Conservation (phyloP, 2,113 vertebrate species). For the Thamnophis sirtalis region DNA sequence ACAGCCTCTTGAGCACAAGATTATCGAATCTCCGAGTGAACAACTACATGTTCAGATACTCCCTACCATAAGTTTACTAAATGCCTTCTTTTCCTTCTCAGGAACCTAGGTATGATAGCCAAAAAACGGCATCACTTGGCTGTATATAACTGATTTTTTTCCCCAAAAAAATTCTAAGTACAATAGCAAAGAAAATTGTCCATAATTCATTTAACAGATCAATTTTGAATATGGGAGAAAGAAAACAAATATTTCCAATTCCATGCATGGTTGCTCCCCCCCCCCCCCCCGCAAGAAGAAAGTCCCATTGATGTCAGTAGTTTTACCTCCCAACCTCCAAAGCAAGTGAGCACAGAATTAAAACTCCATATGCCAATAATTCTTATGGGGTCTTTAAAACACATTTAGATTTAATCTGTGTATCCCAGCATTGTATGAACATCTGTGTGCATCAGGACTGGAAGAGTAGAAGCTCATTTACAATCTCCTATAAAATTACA, state of each 20-base stretch:
- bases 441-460: conserved; percentile 33
- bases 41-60: not conserved
- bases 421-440: conserved; percentile 23
- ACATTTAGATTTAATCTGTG: conserved; percentile 35
- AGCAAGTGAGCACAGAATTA: not conserved
- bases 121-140: not conserved
- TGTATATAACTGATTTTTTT: conserved; percentile 35
- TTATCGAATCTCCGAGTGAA: not conserved
- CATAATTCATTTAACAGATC: conserved; percentile 18
- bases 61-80: conserved; percentile 12
- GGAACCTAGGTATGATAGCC: conserved; percentile 16
- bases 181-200: conserved; percentile 45
- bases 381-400: conserved; percentile 43
- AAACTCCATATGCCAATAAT: not conserved
- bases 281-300: not conserved
- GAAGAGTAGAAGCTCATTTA: conserved; percentile 38
- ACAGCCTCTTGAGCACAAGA: not conserved
- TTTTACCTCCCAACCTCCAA: not conserved
- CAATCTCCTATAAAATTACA: conserved; percentile 34
- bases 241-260: not conserved
- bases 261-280: not conserved
- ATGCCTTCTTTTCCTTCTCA: conserved; percentile 16
- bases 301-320: not conserved
- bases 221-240: not conserved
- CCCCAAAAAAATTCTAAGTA: conserved; percentile 23